These are phyloP conservation scores for Acutogordius australiensis DNA, from an alignment of 2,888 invertebrate genomes.

Conservation along the genomic window DNA sequence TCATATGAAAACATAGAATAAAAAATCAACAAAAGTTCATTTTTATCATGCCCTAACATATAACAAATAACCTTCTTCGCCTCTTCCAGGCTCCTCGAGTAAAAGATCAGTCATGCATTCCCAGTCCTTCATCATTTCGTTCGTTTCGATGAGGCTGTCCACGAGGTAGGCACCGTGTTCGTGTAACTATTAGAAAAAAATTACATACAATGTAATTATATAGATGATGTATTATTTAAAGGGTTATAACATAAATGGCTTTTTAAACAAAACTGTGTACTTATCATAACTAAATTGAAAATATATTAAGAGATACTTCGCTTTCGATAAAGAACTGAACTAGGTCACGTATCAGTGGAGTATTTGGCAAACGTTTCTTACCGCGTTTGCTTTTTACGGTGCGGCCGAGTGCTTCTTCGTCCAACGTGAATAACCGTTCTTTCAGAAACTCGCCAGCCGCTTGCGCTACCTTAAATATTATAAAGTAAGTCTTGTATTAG, in stretches of 20 bases:
- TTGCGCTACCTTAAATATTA: constrained; percentile 43
- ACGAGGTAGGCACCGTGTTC: constrained; percentile 83
- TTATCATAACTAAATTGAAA: no score
- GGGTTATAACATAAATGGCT: no score
- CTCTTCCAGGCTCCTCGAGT: constrained; percentile 64
- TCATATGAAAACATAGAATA: constrained; percentile 85
- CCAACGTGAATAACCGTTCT: constrained; percentile 62
- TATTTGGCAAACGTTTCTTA: constrained; percentile 52
- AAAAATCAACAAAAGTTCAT: constrained; percentile 90
- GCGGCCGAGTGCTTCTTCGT: constrained; percentile 31
- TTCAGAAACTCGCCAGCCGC: constrained; percentile 96
- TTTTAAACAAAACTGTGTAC: no score
- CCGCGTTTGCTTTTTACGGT: constrained; percentile 46
- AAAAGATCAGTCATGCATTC: constrained; percentile 93
- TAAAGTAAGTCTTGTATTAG: no score
- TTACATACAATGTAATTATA: no score
- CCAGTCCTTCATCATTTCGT: constrained; percentile 98
- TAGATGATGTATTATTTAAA: no score
- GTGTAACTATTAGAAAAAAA: constrained; percentile 22
- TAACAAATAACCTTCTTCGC: constrained; percentile 50
- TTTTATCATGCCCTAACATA: constrained; percentile 32
- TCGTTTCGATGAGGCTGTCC: constrained; percentile 84
- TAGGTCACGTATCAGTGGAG: constrained; percentile 74
- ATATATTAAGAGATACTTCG: no score
- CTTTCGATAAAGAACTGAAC: constrained; percentile 96